Percentiles rank a stretch among this genome's conserved stretches.
Conservation (phyloP, 1,140 invertebrate species). For the Papilio machaon region DNA sequence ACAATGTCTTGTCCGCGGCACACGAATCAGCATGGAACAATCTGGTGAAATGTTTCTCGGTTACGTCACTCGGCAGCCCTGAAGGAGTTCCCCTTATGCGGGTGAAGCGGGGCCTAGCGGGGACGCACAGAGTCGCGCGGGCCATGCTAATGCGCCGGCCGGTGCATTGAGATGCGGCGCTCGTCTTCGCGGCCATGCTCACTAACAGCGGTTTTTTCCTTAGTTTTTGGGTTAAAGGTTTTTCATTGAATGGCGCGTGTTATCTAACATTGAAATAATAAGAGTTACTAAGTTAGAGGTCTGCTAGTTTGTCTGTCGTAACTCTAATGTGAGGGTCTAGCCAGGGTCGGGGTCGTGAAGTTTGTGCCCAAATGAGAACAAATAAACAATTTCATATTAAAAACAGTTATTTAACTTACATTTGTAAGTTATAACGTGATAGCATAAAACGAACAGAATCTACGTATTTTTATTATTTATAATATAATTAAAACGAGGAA, state of each 20-base stretch:
- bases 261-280: constrained; percentile 23
- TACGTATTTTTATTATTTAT: too few relatives aligned
- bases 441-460: too few relatives aligned
- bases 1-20: too few relatives aligned
- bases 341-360: neutral
- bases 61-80: constrained; percentile 29
- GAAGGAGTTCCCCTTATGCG: constrained; percentile 34
- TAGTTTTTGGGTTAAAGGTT: constrained; percentile 31
- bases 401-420: too few relatives aligned
- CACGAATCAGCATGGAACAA: neutral
- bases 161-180: constrained; percentile 37
- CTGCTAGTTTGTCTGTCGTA: neutral
- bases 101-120: constrained; percentile 3
- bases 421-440: too few relatives aligned
- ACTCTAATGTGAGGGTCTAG: neutral
- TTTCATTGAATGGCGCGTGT: neutral
- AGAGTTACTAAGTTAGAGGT: neutral
- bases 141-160: constrained; percentile 38
- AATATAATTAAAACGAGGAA: too few relatives aligned
- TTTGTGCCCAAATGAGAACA: neutral
- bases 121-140: constrained; percentile 11
- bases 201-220: constrained; percentile 8
- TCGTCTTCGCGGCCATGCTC: neutral
- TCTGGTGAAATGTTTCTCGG: neutral
- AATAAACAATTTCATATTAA: too few relatives aligned